Percentiles rank a stretch among this genome's conserved stretches.
phyloP scores from a whole-genome alignment of 2,113 vertebrate species.

The Oreochromis spilurus region DNA sequence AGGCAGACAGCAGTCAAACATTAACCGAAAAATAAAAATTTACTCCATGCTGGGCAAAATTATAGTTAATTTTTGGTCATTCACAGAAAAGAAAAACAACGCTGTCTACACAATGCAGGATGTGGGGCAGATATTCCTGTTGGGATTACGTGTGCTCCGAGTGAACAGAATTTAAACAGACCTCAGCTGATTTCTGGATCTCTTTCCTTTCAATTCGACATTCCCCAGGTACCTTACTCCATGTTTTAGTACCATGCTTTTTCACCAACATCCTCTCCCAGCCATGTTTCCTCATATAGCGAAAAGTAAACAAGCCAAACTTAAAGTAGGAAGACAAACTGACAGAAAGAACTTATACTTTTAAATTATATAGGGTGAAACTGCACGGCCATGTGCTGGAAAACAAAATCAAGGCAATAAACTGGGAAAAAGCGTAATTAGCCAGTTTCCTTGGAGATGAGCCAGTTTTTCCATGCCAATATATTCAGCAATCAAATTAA shows the following conservation, averaged over 20 bases:
- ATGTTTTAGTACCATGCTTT: not conserved
- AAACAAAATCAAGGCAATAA: not conserved
- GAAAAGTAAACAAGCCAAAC: conserved; percentile 17
- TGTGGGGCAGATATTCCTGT: conserved; percentile 16
- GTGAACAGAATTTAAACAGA: conserved; percentile 35
- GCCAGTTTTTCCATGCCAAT: not conserved
- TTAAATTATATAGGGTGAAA: not conserved
- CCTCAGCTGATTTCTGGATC: conserved; percentile 9
- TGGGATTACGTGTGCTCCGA: conserved; percentile 19
- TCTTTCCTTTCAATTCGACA: not conserved
- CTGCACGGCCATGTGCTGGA: not conserved
- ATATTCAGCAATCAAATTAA: conserved; percentile 1
- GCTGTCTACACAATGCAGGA: conserved; percentile 5
- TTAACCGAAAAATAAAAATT: not conserved
- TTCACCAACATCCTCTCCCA: not conserved
- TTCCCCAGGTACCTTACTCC: conserved; percentile 8
- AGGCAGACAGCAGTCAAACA: conserved; percentile 4
- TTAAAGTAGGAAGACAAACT: not conserved
- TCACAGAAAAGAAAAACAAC: conserved; percentile 3
- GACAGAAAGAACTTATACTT: not conserved
- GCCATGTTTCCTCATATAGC: not conserved
- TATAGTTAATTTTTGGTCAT: conserved; percentile 5
- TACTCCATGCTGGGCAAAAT: not conserved
- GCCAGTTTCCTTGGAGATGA: not conserved
- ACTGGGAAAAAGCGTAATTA: not conserved